Percentiles rank a stretch among this genome's conserved stretches.
Evolutionary conservation across 92 coral and sea anemone genomes (phyloP).

Genomic region (Heliopora coerulea): DNA sequence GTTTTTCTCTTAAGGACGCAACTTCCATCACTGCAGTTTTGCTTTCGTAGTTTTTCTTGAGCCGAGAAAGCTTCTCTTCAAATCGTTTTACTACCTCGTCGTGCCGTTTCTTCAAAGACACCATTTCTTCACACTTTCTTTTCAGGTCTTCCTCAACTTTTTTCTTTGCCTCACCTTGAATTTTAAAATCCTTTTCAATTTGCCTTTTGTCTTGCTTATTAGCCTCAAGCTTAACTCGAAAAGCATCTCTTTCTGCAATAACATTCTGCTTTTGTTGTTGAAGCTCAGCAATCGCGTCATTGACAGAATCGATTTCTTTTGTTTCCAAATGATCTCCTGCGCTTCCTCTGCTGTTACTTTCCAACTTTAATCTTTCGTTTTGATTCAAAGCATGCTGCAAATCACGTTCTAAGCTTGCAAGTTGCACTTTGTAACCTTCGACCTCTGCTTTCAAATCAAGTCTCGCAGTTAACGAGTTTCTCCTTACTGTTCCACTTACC

Average conservation of each 20-base stretch:
- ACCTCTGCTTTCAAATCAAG: conserved; percentile 34
- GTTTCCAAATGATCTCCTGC: not conserved
- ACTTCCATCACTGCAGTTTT: not conserved
- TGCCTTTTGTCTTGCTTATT: conserved; percentile 35
- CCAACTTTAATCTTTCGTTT: conserved; percentile 31
- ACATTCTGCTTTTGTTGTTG: not conserved
- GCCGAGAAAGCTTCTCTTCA: conserved; percentile 44
- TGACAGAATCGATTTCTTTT: not conserved
- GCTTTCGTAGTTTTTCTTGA: not conserved
- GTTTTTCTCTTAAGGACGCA: not conserved
- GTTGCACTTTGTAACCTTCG: conserved; percentile 45
- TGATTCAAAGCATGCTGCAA: conserved; percentile 38
- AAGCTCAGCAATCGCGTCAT: not conserved
- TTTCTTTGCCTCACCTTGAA: conserved; percentile 15
- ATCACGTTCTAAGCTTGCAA: conserved; percentile 52
- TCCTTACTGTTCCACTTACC: conserved; percentile 11
- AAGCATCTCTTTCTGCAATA: conserved; percentile 5
- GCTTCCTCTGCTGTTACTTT: not conserved
- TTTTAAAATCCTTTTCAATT: conserved; percentile 10
- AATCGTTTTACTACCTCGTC: conserved; percentile 54
- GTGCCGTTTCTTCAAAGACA: conserved; percentile 51
- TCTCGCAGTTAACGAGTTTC: conserved; percentile 19
- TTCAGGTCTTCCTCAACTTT: conserved; percentile 48
- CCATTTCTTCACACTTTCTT: conserved; percentile 51
- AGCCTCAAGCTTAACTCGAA: conserved; percentile 42